phyloP scores from a whole-genome alignment of 2,888 invertebrate genomes.

The Gisinianus flammeolus region DNA sequence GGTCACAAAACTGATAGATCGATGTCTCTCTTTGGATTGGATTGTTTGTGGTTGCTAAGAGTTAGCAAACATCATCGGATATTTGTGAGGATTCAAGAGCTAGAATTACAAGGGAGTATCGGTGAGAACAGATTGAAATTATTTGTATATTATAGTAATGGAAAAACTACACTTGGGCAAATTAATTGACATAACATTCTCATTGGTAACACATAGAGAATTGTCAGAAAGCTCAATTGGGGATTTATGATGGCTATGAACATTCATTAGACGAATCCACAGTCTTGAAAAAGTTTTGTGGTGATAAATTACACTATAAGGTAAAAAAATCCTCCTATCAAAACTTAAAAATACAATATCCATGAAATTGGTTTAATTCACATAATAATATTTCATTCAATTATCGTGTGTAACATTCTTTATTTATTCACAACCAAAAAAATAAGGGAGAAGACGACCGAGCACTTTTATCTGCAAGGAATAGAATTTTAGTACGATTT shows the following conservation, averaged over 20 bases:
- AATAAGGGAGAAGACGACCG: slow-evolving; percentile 61
- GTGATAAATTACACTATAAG: slow-evolving; percentile 62
- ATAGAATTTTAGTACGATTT: slow-evolving; percentile 48
- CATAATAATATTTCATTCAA: no score
- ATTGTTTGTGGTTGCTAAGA: slow-evolving; percentile 64
- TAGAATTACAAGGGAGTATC: slow-evolving; percentile 62
- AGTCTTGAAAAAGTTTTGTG: slow-evolving; percentile 61
- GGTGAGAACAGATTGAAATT: slow-evolving; percentile 55
- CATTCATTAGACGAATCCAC: slow-evolving; percentile 54
- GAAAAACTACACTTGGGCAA: no score
- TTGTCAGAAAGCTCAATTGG: slow-evolving; percentile 62
- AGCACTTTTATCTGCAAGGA: slow-evolving; percentile 61
- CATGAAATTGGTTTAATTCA: no score
- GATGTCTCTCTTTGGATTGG: slow-evolving; percentile 59
- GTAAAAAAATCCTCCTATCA: slow-evolving; percentile 49
- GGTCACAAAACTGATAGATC: background rate
- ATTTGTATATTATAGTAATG: no score
- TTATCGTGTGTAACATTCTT: background rate
- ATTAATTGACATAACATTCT: background rate
- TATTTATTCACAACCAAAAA: background rate
- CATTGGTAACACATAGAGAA: slow-evolving; percentile 59
- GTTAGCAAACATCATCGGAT: slow-evolving; percentile 62
- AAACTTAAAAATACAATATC: no score
- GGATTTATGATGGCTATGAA: slow-evolving; percentile 62
- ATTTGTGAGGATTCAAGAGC: slow-evolving; percentile 62